Percentiles rank a stretch among this genome's conserved stretches.
Conservation (phyloP, 2,113 vertebrate species). For the Phrynosoma blainvillii region DNA sequence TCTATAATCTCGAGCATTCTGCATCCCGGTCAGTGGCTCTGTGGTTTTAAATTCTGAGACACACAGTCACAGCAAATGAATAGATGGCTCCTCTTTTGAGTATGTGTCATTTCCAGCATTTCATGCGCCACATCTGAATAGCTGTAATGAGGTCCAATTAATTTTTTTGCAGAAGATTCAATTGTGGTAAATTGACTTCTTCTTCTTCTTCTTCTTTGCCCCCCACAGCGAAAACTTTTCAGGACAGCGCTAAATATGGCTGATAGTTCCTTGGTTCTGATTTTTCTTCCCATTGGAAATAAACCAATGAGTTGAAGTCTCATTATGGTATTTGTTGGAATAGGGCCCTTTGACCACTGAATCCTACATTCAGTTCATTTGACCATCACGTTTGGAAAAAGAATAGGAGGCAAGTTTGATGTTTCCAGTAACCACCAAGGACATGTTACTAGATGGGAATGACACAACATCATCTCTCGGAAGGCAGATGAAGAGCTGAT, state of each 20-base stretch:
- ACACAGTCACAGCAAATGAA: conserved; percentile 42
- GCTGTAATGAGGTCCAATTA: conserved; percentile 65
- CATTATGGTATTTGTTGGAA: conserved; percentile 41
- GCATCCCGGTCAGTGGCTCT: conserved; percentile 21
- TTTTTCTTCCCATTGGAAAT: conserved; percentile 46
- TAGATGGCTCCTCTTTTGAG: not conserved
- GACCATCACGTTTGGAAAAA: conserved; percentile 28
- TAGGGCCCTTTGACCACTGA: conserved; percentile 12
- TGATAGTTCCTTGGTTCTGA: conserved; percentile 48
- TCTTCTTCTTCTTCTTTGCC: not conserved
- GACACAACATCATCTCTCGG: conserved; percentile 42
- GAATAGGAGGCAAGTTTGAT: conserved; percentile 61
- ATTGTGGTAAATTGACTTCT: conserved; percentile 24
- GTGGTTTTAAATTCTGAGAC: conserved; percentile 55
- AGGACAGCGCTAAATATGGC: conserved; percentile 50
- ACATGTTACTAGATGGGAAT: conserved; percentile 59
- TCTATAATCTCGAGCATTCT: conserved; percentile 1
- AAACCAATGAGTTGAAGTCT: conserved; percentile 23
- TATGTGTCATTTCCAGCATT: conserved; percentile 53
- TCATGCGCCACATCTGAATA: conserved; percentile 56
- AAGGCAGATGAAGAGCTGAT: conserved; percentile 35
- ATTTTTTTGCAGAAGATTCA: conserved; percentile 49
- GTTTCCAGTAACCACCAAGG: conserved; percentile 63
- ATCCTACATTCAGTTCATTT: conserved; percentile 58
- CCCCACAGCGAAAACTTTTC: conserved; percentile 34